Percentiles rank a stretch among this genome's conserved stretches.
phyloP scores from a whole-genome alignment of 2,888 invertebrate genomes.

The Trachelus tabidus region DNA sequence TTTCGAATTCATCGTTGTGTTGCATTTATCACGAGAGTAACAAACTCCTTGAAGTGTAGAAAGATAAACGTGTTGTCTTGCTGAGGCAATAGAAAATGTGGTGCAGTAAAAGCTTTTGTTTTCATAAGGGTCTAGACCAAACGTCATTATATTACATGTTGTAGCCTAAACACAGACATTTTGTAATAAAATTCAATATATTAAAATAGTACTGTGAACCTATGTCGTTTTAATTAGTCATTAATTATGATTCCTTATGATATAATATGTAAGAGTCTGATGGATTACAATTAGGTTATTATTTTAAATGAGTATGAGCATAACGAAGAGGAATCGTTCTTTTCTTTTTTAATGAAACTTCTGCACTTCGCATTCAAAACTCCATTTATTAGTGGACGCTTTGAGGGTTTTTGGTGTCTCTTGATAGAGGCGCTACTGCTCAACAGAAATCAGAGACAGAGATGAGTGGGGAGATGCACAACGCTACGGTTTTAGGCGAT shows the following conservation, averaged over 20 bases:
- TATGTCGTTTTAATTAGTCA: background rate
- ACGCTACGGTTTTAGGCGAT: no score
- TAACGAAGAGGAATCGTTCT: background rate
- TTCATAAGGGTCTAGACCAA: conserved; percentile 64
- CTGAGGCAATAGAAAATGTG: conserved; percentile 49
- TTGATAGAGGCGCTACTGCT: background rate
- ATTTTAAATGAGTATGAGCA: background rate
- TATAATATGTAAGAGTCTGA: background rate
- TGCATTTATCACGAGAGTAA: background rate
- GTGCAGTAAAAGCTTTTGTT: conserved; percentile 59
- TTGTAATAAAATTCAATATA: conserved; percentile 66
- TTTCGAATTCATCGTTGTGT: background rate
- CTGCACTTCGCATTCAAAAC: background rate
- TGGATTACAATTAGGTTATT: background rate
- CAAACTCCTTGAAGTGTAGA: conserved; percentile 46
- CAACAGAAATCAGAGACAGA: background rate
- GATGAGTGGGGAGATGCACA: no score
- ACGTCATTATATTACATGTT: conserved; percentile 66
- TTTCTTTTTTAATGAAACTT: background rate
- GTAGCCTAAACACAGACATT: conserved; percentile 64
- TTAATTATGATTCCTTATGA: background rate
- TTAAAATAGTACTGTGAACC: conserved; percentile 39
- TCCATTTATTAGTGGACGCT: background rate
- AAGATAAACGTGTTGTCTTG: conserved; percentile 36
- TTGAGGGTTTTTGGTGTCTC: background rate